Percentiles rank a stretch among this genome's conserved stretches.
These are phyloP conservation scores for Pararge aegeria DNA, from an alignment of 1,140 invertebrate genomes.

Conservation along the genomic window DNA sequence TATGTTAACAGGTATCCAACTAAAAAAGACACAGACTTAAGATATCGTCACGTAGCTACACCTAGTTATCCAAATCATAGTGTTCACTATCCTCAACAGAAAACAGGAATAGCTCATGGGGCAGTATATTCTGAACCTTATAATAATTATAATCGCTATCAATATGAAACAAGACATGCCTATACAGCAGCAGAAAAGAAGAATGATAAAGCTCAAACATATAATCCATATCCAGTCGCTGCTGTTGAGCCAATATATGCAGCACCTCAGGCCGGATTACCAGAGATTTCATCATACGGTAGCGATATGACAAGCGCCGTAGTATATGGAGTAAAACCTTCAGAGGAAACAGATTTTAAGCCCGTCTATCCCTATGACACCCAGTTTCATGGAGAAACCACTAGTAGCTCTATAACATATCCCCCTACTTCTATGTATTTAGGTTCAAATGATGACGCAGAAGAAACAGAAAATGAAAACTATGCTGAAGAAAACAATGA, in stretches of 20 bases:
- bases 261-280: conserved; percentile 55
- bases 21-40: conserved; percentile 72
- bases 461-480: conserved; percentile 54
- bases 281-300: conserved; percentile 53
- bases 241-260: conserved; percentile 73
- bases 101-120: conserved; percentile 73
- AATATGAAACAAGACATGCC: conserved; percentile 64
- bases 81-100: conserved; percentile 69
- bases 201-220: conserved; percentile 49
- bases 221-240: conserved; percentile 59
- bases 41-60: conserved; percentile 66
- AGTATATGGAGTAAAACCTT: conserved; percentile 67
- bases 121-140: conserved; percentile 69
- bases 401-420: conserved; percentile 61
- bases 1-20: conserved; percentile 63
- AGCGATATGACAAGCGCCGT: conserved; percentile 62
- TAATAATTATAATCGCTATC: conserved; percentile 57
- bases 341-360: conserved; percentile 64
- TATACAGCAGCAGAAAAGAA: conserved; percentile 63
- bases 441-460: conserved; percentile 66
- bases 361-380: conserved; percentile 67
- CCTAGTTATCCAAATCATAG: conserved; percentile 63
- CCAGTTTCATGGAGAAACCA: conserved; percentile 67
- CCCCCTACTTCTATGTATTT: conserved; percentile 72
- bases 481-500: conserved; percentile 51